Conservation (phyloP, 2,888 invertebrate species). For the Dryadula phaetusa region DNA sequence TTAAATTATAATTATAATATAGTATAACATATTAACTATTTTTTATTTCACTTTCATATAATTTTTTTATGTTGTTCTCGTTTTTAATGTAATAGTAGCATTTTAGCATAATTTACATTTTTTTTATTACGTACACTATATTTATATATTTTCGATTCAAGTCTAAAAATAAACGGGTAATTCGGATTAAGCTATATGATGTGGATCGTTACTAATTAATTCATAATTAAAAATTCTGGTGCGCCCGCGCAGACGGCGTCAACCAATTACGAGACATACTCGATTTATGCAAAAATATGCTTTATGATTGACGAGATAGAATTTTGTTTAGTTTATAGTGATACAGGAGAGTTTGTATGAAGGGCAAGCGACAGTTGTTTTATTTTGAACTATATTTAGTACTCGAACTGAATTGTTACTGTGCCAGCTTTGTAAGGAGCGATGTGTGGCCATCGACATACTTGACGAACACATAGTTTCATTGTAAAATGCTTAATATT, state of each 20-base stretch:
- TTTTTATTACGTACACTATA: neutral
- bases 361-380: conserved; percentile 83
- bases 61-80: no score
- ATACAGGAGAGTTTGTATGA: conserved; percentile 64
- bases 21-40: no score
- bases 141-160: conserved; percentile 28
- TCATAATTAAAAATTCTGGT: conserved; percentile 84
- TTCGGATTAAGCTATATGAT: conserved; percentile 70
- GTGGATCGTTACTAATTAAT: conserved; percentile 82
- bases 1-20: no score
- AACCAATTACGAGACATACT: conserved; percentile 73
- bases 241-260: conserved; percentile 76
- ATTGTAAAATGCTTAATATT: conserved; percentile 26
- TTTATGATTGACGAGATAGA: conserved; percentile 59
- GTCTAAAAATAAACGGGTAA: conserved; percentile 34
- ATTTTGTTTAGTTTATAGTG: conserved; percentile 63
- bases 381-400: conserved; percentile 84
- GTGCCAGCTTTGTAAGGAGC: conserved; percentile 73
- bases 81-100: neutral
- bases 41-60: no score
- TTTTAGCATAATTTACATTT: no score
- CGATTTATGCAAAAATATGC: conserved; percentile 62
- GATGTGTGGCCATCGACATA: conserved; percentile 70
- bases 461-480: conserved; percentile 53
- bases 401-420: conserved; percentile 80